Evolutionary conservation across 1,140 invertebrate genomes (phyloP).

Genomic region (Ceratitis capitata): DNA sequence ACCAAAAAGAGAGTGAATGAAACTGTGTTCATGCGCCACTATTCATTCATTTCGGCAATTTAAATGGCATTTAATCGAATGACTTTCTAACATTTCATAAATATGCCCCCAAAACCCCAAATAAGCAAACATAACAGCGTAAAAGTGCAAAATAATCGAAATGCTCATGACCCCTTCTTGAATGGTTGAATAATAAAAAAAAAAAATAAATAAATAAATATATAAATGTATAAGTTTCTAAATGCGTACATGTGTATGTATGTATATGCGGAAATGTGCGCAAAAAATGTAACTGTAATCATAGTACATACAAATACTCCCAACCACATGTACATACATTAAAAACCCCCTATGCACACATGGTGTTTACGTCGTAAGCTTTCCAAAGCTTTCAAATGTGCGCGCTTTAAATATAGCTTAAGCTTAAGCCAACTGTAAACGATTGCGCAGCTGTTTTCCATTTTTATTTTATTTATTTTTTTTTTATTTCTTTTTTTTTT

Average conservation of each 20-base stretch:
- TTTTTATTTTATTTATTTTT: background rate
- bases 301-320: no score
- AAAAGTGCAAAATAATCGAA: constrained; percentile 35
- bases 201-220: no score
- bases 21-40: background rate
- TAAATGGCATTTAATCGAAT: constrained; percentile 21
- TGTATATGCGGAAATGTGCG: background rate
- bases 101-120: no score
- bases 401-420: background rate
- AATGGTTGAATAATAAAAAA: background rate
- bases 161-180: background rate
- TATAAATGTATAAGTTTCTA: background rate
- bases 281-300: no score
- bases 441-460: background rate
- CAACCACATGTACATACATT: no score
- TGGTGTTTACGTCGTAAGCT: background rate
- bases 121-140: no score
- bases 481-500: background rate
- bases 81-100: constrained; percentile 34
- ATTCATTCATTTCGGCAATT: background rate
- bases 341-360: no score
- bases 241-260: background rate
- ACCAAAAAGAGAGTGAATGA: no score
- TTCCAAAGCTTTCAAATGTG: background rate
- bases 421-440: constrained; percentile 3